Evolutionary conservation across 2,113 vertebrate genomes (phyloP).

Genomic region (Emydura subglobosa): DNA sequence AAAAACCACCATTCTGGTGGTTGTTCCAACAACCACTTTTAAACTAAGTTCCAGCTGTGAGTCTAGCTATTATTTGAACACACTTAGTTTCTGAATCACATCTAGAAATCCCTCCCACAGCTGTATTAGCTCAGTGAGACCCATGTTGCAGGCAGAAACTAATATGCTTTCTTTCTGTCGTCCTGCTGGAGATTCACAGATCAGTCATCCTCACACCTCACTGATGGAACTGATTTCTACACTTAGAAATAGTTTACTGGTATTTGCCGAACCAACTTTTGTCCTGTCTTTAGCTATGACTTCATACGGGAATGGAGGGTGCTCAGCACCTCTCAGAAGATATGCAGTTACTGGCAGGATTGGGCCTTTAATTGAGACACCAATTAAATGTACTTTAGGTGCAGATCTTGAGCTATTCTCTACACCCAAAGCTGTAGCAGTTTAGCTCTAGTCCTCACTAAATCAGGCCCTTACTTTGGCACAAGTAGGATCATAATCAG

Average conservation of each 20-base stretch:
- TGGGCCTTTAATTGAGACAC: neutral
- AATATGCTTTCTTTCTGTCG: neutral
- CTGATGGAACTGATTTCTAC: neutral
- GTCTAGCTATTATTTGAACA: neutral
- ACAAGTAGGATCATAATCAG: neutral
- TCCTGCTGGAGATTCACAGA: neutral
- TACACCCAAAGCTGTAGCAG: neutral
- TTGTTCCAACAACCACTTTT: neutral
- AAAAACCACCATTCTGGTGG: neutral
- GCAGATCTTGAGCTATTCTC: accelerated
- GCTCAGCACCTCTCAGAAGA: neutral
- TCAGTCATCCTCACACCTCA: neutral
- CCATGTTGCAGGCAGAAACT: neutral
- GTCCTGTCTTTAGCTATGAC: neutral
- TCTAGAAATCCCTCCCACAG: neutral
- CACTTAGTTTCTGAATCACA: neutral
- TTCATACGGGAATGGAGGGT: neutral
- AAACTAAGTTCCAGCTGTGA: neutral
- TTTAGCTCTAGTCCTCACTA: neutral
- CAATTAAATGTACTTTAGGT: neutral
- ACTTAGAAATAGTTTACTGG: neutral
- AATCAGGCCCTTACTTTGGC: neutral
- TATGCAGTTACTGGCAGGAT: neutral
- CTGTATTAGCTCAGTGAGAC: neutral
- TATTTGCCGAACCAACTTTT: neutral